phyloP scores from a whole-genome alignment of 2,797 vertebrate species.

The Distichodus sexfasciatus region DNA sequence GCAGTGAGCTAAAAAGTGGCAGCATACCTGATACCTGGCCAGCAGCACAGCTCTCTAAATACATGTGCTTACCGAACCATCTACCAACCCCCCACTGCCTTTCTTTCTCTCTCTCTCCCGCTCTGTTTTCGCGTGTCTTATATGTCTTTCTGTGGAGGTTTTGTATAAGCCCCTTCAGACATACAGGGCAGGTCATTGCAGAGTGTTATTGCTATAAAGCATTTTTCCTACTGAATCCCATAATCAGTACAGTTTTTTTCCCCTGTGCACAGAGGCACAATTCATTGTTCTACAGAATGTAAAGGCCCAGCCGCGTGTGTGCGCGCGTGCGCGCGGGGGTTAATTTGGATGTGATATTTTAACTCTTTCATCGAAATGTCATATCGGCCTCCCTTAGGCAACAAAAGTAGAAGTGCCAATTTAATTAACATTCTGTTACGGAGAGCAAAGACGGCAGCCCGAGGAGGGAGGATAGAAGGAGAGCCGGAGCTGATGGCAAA shows the following conservation, averaged over 20 bases:
- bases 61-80: slow-evolving; percentile 15
- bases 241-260: background rate
- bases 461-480: background rate
- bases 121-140: background rate
- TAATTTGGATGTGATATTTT: background rate
- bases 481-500: too few species aligned
- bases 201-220: background rate
- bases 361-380: background rate
- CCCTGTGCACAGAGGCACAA: background rate
- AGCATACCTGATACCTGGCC: slow-evolving; percentile 6
- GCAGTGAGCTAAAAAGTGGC: background rate
- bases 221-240: background rate
- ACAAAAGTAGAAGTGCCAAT: background rate
- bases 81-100: background rate
- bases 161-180: too few species aligned
- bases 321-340: background rate
- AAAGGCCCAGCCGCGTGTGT: too few species aligned
- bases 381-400: background rate
- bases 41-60: background rate
- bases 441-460: background rate
- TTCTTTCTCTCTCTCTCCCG: background rate
- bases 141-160: background rate
- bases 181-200: background rate
- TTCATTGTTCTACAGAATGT: background rate
- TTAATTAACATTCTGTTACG: background rate